phyloP scores from a whole-genome alignment of 2,113 vertebrate genomes.

The Sphaerodactylus townsendi region DNA sequence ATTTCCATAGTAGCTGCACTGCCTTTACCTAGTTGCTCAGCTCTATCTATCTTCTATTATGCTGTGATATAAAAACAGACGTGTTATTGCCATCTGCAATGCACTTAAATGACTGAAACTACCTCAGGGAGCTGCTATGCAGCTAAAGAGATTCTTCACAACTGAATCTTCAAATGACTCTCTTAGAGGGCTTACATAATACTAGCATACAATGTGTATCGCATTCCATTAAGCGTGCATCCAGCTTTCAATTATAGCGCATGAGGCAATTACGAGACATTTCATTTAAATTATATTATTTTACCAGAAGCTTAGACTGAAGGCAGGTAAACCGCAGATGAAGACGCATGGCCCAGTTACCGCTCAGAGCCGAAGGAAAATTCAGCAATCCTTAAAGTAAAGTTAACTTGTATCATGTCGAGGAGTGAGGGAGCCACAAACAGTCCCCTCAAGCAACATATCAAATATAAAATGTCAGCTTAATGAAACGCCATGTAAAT shows the following conservation, averaged over 20 bases:
- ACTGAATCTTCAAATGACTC: background rate
- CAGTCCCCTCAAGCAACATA: slow-evolving; percentile 17
- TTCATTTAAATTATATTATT: slow-evolving; percentile 11
- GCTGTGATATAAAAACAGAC: background rate
- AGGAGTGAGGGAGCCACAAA: background rate
- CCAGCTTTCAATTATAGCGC: slow-evolving; percentile 13
- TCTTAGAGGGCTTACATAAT: background rate
- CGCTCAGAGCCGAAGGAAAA: background rate
- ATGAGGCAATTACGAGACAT: background rate
- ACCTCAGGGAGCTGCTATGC: background rate
- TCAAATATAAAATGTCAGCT: background rate
- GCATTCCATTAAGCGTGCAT: background rate
- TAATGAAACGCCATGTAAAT: background rate
- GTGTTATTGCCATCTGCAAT: background rate
- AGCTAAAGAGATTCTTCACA: background rate
- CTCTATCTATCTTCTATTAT: background rate
- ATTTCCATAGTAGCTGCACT: background rate
- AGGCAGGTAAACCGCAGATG: background rate
- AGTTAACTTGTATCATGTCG: background rate
- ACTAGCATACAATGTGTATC: background rate
- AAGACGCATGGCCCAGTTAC: background rate
- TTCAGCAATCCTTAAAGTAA: background rate
- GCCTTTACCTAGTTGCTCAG: background rate
- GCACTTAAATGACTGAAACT: background rate
- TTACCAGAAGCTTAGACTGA: background rate